Percentiles rank a stretch among this genome's conserved stretches.
Evolutionary conservation across 1,140 invertebrate genomes (phyloP).

Genomic region (Drosophila pectinifera): DNA sequence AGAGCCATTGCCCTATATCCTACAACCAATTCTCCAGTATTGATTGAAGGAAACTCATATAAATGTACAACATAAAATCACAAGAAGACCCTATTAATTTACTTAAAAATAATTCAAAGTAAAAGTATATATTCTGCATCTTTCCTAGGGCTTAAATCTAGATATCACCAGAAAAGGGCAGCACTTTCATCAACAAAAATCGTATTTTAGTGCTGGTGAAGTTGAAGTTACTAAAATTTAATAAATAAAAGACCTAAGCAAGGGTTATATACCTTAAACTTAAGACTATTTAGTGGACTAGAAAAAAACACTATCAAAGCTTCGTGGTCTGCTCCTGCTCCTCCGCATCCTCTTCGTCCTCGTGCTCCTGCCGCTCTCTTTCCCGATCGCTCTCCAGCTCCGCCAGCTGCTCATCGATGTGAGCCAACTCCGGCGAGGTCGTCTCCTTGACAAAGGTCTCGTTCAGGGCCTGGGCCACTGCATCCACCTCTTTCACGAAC

Average conservation of each 20-base stretch:
- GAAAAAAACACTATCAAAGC: conserved; percentile 60
- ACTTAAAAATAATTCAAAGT: too few relatives aligned
- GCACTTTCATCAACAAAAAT: too few relatives aligned
- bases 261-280: conserved; percentile 46
- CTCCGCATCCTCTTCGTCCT: conserved; percentile 40
- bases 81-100: not conserved
- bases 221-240: too few relatives aligned
- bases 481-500: conserved; percentile 68
- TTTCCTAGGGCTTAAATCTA: not conserved
- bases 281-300: conserved; percentile 26
- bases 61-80: not conserved
- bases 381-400: conserved; percentile 47
- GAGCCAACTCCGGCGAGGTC: conserved; percentile 47
- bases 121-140: too few relatives aligned
- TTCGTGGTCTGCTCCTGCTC: conserved; percentile 64
- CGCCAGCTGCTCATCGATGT: conserved; percentile 59
- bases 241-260: too few relatives aligned
- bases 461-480: conserved; percentile 60
- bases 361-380: conserved; percentile 38
- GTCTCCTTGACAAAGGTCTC: conserved; percentile 69
- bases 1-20: too few relatives aligned
- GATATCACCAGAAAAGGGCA: too few relatives aligned
- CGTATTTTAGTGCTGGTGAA: not conserved
- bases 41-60: too few relatives aligned
- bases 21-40: too few relatives aligned